Evolutionary conservation across 2,113 vertebrate species (phyloP).

Genomic region (Falco punctatus): DNA sequence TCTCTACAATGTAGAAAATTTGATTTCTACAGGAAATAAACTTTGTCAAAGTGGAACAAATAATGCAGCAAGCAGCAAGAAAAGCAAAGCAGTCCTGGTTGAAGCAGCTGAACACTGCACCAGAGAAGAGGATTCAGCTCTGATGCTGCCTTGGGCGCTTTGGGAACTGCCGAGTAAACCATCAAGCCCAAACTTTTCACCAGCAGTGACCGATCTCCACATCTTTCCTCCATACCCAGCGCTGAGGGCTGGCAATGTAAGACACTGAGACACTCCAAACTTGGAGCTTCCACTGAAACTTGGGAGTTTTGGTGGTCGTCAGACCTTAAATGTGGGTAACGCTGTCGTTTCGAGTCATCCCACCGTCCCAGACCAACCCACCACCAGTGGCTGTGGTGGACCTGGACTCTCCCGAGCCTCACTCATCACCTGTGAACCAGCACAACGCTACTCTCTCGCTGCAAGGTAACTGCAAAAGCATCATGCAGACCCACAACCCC

Average conservation of each 20-base stretch:
- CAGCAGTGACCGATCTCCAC: neutral
- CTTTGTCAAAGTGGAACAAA: neutral
- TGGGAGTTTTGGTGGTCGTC: accelerated
- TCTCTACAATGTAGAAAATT: neutral
- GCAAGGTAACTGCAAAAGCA: neutral
- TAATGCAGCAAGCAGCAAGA: neutral
- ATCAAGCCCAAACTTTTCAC: neutral
- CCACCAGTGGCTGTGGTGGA: neutral
- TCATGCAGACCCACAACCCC: neutral
- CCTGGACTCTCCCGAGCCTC: neutral
- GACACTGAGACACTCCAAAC: neutral
- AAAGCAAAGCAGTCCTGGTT: neutral
- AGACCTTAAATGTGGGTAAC: neutral
- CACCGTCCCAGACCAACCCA: neutral
- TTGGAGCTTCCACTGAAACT: neutral
- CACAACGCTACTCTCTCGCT: neutral
- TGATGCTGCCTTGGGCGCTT: neutral
- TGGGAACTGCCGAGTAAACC: neutral
- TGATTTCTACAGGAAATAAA: neutral
- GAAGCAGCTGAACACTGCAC: neutral
- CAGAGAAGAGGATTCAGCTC: neutral
- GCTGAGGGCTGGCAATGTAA: neutral
- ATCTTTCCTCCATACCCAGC: neutral
- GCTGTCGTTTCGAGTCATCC: neutral
- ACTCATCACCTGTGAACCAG: neutral